Conservation (phyloP, 2,113 vertebrate genomes). For the Grammomys dolichurus region DNA sequence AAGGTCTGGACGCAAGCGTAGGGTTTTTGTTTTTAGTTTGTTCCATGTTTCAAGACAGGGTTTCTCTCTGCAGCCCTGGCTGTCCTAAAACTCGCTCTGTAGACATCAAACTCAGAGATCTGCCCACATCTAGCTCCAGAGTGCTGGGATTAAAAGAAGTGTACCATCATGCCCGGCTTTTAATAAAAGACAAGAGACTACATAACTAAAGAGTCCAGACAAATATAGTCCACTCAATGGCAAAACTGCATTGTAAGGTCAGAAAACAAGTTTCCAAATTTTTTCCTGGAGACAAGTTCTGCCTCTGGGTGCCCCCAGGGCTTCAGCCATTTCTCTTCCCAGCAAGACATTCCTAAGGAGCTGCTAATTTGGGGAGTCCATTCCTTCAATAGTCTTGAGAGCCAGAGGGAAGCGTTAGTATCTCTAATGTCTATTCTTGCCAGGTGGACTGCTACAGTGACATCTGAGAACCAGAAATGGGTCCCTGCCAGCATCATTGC, state of each 20-base stretch:
- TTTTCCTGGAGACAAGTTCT: background rate
- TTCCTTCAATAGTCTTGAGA: background rate
- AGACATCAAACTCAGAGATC: background rate
- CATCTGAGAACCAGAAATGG: background rate
- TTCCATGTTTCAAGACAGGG: background rate
- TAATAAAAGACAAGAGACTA: no score
- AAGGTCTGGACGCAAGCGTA: background rate
- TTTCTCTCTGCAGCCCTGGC: background rate
- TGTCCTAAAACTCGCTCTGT: background rate
- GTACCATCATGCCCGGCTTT: background rate
- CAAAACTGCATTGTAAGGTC: background rate
- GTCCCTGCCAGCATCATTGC: background rate
- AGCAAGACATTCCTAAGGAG: background rate
- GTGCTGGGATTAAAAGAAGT: background rate
- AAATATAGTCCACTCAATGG: background rate
- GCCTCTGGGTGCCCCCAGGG: background rate
- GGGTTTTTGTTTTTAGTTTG: background rate
- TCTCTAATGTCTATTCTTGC: background rate
- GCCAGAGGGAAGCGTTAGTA: no score
- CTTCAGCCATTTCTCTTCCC: background rate
- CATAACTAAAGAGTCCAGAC: background rate
- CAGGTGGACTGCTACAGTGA: no score
- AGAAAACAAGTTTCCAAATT: background rate
- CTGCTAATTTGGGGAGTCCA: background rate
- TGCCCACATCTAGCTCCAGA: no score